phyloP scores from a whole-genome alignment of 2,888 invertebrate species.

The Erebia palarica region DNA sequence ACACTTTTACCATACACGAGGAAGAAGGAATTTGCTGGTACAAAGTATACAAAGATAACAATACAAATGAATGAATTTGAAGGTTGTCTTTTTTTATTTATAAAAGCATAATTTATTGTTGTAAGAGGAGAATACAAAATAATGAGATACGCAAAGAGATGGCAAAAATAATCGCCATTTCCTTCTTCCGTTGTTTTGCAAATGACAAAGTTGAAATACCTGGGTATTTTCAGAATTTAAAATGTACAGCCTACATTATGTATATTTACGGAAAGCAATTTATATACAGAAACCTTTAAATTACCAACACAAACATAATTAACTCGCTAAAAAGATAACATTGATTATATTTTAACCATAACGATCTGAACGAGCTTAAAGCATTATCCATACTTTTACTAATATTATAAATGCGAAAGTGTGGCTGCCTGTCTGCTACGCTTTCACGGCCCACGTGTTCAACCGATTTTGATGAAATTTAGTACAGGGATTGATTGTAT shows the following conservation, averaged over 20 bases:
- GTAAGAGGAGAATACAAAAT: conserved; percentile 14
- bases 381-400: too few species aligned
- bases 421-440: too few species aligned
- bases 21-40: not conserved
- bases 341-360: not conserved
- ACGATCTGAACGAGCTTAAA: not conserved
- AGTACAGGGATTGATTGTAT: too few species aligned
- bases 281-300: too few species aligned
- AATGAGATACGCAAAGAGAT: conserved; percentile 15
- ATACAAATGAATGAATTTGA: not conserved
- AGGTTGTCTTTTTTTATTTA: not conserved
- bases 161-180: conserved; percentile 14
- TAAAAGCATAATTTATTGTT: not conserved
- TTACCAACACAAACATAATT: not conserved
- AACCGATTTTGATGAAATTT: too few species aligned
- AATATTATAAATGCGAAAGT: too few species aligned
- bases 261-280: too few species aligned
- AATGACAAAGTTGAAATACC: not conserved
- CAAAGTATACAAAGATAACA: not conserved
- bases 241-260: too few species aligned
- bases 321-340: not conserved
- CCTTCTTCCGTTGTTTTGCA: conserved; percentile 1
- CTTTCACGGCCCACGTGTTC: too few species aligned
- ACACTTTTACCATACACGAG: not conserved
- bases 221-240: not conserved